Percentiles rank a stretch among this genome's conserved stretches.
Evolutionary conservation across 2,113 vertebrate genomes (phyloP).

Genomic region (Calyptomena viridis): DNA sequence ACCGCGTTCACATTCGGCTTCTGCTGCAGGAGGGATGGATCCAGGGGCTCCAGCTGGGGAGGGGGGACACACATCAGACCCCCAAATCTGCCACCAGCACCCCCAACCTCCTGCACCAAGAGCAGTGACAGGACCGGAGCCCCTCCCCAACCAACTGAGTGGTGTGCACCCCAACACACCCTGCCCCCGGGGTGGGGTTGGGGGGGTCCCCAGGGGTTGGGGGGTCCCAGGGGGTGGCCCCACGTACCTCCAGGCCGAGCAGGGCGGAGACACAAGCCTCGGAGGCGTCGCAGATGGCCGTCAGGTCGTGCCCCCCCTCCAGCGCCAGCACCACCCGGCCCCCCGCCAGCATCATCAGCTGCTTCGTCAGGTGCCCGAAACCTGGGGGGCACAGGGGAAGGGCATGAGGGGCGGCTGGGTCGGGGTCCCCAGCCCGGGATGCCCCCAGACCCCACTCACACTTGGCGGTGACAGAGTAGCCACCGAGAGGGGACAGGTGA

Average conservation of each 20-base stretch:
- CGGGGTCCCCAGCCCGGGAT: accelerated
- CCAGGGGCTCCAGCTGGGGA: conserved; percentile 82
- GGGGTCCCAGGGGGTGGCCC: accelerated
- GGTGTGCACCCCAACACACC: accelerated
- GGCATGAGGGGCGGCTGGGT: background rate
- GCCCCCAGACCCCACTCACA: conserved; percentile 69
- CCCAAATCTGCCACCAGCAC: background rate
- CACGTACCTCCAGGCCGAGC: conserved; percentile 81
- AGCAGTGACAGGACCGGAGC: accelerated
- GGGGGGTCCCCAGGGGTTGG: background rate
- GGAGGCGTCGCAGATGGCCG: conserved; percentile 88
- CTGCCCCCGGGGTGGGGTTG: accelerated
- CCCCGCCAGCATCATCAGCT: conserved; percentile 85
- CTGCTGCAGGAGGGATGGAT: conserved; percentile 83
- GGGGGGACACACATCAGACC: background rate
- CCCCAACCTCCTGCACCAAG: accelerated
- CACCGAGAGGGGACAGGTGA: conserved; percentile 84
- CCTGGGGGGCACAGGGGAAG: conserved; percentile 48
- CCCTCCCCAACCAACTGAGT: background rate
- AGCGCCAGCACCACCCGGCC: conserved; percentile 85
- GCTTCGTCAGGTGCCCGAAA: conserved; percentile 86
- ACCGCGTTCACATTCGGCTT: conserved; percentile 87
- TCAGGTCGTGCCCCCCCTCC: conserved; percentile 88
- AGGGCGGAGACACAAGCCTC: conserved; percentile 84
- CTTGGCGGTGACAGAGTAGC: conserved; percentile 87